Base-by-base conservation (phyloP, 2,888 invertebrate species). In the Hirtodrosophila alboralis region DNA sequence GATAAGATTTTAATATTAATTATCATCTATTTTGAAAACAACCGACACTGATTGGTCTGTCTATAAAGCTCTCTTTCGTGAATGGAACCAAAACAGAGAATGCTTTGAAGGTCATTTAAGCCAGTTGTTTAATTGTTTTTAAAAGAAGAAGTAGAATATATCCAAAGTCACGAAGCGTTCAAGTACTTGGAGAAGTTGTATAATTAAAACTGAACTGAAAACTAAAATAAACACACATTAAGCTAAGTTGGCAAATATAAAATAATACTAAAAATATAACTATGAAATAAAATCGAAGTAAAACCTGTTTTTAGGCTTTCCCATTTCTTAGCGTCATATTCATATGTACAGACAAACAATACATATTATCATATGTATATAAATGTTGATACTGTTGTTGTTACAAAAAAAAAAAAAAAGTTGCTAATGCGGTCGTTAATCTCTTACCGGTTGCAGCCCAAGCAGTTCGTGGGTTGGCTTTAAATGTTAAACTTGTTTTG, bases 261-360 rank as follows among this genome's bases (percentile, higher is more conserved):
- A 21, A 28, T n/a, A 16, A 31, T 18, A 3, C 8, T 21, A 8
- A 13, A 21, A 33, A 26, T 16, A 47, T 26, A 44, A 41, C 37
- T 53, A 62, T 49, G 34, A 54, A 62, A 53, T 48, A 41, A 57
- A 62, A 54, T 52, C 36, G 54, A 40, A 28, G 8, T 3, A 23
- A 61, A 73, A 73, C 74, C 62, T 7, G 69, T 70, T 70, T 71
- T 59, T 6, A 23, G 36, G 16, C 52, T 71, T 84, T 66, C 63
- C 60, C 75, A 78, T 78, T 61, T 71, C 53, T 74, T 60, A 18
- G 5, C 52, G 28, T 40, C 49, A 44, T 30, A 71, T 51, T 36
- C 38, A 40, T 51, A 48, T 36, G 54, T 38, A 36, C 34, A 31
- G 21, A 41, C 34, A 8, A 28, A 21, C 10, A 3, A 31, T 12